Percentiles rank a stretch among this genome's conserved stretches.
phyloP scores from a whole-genome alignment of 2,888 invertebrate genomes.

The Erebia aethiops region DNA sequence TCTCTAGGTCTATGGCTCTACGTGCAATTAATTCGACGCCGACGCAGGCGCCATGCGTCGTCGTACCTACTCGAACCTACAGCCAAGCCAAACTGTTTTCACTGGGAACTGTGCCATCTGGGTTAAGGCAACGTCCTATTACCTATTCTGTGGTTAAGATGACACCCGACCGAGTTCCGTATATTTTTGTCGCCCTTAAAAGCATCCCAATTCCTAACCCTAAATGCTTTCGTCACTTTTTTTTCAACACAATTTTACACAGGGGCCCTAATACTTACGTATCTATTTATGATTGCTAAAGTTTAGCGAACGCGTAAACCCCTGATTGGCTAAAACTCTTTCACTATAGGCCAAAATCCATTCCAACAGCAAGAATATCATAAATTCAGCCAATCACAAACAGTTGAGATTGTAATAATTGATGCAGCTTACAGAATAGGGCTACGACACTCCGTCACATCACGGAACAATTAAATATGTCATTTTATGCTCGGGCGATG shows the following conservation, averaged over 20 bases:
- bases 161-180: constrained; percentile 61
- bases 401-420: no score
- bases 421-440: no score
- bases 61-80: constrained; percentile 14
- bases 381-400: no score
- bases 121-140: no score
- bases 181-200: constrained; percentile 63
- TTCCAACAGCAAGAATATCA: no score
- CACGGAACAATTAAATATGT: neutral
- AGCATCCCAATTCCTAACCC: constrained; percentile 48
- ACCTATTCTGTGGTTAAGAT: constrained; percentile 65
- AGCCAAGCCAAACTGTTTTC: constrained; percentile 56
- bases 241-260: constrained; percentile 38
- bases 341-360: no score
- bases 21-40: constrained; percentile 25
- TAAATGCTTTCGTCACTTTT: constrained; percentile 42
- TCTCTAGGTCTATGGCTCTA: constrained; percentile 4
- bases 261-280: no score
- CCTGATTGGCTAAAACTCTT: no score
- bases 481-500: constrained; percentile 7
- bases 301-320: no score
- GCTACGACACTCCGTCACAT: no score
- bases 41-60: constrained; percentile 19
- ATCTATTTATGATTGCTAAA: no score
- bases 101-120: constrained; percentile 71